These are phyloP conservation scores for Drosophila ficusphila DNA, from an alignment of 1,140 invertebrate species.

Conservation along the genomic window DNA sequence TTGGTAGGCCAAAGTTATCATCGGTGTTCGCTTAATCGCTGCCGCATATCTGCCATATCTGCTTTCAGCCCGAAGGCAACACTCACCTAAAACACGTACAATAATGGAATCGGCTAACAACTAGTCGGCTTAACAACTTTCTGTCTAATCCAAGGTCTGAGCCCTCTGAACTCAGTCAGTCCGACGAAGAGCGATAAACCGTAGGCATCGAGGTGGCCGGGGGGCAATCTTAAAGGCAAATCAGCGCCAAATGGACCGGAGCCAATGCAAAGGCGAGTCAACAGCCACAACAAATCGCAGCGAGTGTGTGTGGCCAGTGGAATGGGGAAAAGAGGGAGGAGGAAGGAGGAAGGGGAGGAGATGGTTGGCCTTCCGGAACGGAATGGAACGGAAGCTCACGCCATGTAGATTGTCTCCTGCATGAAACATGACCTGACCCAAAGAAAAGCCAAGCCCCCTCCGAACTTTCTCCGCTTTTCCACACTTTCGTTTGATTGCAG, in stretches of 20 bases:
- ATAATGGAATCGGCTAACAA: constrained; percentile 20
- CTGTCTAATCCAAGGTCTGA: constrained; percentile 16
- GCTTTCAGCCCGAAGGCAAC: neutral
- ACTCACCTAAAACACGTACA: neutral
- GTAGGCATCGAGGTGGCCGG: constrained; percentile 36
- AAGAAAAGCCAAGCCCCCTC: constrained; percentile 12
- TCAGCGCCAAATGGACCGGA: constrained; percentile 69
- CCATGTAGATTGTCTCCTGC: constrained; percentile 56
- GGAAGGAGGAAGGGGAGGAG: no score
- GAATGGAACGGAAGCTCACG: constrained; percentile 43
- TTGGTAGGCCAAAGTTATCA: constrained; percentile 16
- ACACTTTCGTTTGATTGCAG: constrained; percentile 56
- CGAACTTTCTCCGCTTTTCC: no score
- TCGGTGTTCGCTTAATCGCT: constrained; percentile 8
- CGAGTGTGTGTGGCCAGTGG: neutral
- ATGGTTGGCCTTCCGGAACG: constrained; percentile 33
- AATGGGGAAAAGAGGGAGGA: no score
- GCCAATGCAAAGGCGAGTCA: constrained; percentile 48
- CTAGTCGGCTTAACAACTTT: constrained; percentile 46
- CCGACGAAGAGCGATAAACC: constrained; percentile 38
- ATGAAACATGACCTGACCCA: constrained; percentile 69
- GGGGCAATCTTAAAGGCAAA: constrained; percentile 68
- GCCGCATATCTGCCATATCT: constrained; percentile 5
- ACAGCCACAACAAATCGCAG: constrained; percentile 30
- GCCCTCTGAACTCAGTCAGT: neutral